Base-by-base conservation (phyloP, 2,888 invertebrate genomes). In the Perizoma affinitatum region DNA sequence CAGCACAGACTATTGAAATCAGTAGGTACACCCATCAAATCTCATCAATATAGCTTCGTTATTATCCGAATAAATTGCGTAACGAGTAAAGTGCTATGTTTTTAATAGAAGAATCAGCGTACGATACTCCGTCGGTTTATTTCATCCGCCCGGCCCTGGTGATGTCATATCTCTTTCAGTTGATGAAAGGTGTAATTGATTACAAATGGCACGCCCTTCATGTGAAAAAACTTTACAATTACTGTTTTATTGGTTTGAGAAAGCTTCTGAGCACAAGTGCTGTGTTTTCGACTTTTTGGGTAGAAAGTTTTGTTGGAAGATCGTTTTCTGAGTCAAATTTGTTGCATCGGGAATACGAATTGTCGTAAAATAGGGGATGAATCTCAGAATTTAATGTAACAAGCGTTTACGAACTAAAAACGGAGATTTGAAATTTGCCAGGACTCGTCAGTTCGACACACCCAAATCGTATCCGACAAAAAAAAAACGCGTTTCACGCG, bases 161-260 rank as follows among this genome's bases (percentile, higher is more conserved):
- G 88, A 90, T 87, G 87, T 89, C 90, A 90, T 79, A 67, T 65
- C 70, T 45, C 63, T 76, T 84, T 83, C 78, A 78, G 77, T 79
- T 85, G 87, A 88, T 89, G 88, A 22, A 86, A 78, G 67, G 68
- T 58, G 69, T 78, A 85, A 86, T 83, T 86, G 85, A 83, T 82
- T 78, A 72, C 50, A 48, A 47, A 68, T 77, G 88, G 77, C 87
- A 89, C 90, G 81, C 90, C 90, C 87, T 83, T 43, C 45, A 40
- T 48, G 53, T 36, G 53, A 80, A 74, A 76, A 69, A 67, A 69
- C 67, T 60, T 5, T 8, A 9, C 5, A 40, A 58, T 44, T 0
- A 2, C 11, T 6, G 9, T 9, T 35, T 34, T 34, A 44, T 22
- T 44, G 11, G 6, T 22, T 7, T 6, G 7, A 6, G 6, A 22